phyloP scores from a whole-genome alignment of 2,113 vertebrate species.

The Jacana jacana region DNA sequence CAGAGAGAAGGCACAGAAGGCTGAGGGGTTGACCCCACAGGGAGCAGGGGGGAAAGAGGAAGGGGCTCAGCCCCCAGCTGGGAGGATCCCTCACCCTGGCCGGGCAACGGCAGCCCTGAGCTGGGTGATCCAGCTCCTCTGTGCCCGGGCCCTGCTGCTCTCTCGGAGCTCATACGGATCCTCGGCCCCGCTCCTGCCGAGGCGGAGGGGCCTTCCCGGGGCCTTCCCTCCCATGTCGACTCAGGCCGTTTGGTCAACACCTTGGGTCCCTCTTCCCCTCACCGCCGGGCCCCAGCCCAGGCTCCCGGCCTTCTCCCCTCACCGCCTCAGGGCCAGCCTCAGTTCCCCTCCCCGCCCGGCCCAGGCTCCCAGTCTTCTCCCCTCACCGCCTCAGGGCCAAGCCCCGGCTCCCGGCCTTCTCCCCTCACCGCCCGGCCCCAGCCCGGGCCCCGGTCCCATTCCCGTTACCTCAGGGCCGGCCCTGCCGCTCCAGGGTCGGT shows the following conservation, averaged over 20 bases:
- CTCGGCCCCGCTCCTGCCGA: not conserved
- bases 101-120: not conserved
- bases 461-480: not conserved
- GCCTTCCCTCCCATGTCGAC: not conserved
- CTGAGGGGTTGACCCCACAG: not conserved
- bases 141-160: accelerated
- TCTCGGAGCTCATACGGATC: not conserved
- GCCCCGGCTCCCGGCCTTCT: no score
- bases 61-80: not conserved
- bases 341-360: no score
- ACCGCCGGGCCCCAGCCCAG: no score
- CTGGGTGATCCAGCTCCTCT: not conserved
- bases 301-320: not conserved
- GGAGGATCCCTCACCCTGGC: not conserved
- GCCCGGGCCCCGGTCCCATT: no score
- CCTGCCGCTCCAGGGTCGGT: not conserved
- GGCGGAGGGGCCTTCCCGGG: no score
- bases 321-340: not conserved
- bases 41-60: not conserved
- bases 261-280: no score
- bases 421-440: not conserved
- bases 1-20: not conserved
- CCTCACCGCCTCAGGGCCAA: no score
- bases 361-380: no score
- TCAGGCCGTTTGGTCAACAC: no score